phyloP scores from a whole-genome alignment of 2,888 invertebrate species.

The Plutella xylostella region DNA sequence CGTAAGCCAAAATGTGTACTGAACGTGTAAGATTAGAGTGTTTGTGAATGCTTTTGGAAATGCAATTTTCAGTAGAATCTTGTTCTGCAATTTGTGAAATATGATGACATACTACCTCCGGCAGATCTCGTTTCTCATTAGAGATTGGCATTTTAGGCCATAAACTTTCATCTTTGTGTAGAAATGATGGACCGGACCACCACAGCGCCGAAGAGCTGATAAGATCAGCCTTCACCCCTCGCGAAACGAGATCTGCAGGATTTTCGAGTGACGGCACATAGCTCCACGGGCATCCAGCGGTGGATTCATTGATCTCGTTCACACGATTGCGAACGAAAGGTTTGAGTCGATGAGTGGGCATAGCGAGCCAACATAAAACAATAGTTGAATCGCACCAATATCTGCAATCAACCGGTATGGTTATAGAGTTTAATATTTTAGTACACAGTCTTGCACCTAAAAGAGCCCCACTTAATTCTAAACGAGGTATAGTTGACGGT shows the following conservation, averaged over 20 bases:
- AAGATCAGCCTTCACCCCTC: neutral
- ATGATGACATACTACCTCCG: neutral
- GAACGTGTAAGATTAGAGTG: neutral
- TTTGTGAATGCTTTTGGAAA: neutral
- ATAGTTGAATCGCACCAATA: neutral
- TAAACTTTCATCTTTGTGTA: neutral
- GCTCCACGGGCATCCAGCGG: neutral
- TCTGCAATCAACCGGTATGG: neutral
- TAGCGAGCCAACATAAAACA: neutral
- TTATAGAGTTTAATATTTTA: neutral
- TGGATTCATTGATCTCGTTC: neutral
- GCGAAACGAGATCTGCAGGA: neutral
- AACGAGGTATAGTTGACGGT: neutral
- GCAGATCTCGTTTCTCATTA: neutral
- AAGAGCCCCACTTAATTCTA: neutral
- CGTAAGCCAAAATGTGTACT: neutral
- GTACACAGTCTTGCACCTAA: neutral
- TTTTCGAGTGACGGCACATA: neutral
- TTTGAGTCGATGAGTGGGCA: neutral
- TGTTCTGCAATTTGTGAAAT: neutral
- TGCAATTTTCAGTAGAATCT: neutral
- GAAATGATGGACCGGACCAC: neutral
- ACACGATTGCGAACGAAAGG: neutral
- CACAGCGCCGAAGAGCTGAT: neutral
- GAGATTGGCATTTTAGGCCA: conserved; percentile 1